Evolutionary conservation across 23 tunicate species (phyloP).

Genomic region (Ascidia mentula): DNA sequence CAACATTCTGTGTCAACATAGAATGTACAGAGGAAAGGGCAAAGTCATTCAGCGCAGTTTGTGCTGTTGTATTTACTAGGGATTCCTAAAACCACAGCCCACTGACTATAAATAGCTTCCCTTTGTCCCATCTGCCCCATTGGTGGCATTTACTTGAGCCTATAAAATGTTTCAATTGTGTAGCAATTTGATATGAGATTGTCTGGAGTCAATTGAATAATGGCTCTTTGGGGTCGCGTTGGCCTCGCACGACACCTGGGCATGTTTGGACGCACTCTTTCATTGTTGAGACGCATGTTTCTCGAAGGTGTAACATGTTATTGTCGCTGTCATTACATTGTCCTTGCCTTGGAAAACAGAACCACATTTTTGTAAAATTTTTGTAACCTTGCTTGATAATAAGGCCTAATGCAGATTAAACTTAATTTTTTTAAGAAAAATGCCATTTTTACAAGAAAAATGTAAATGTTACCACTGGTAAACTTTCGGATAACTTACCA

Average conservation of each 20-base stretch:
- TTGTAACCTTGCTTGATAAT: too few relatives aligned
- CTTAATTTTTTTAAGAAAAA: too few relatives aligned
- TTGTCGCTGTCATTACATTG: too few relatives aligned
- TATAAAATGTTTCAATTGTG: slow-evolving; percentile 7
- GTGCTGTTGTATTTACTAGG: neutral
- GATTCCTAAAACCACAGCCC: neutral
- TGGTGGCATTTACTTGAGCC: too few relatives aligned
- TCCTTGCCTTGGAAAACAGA: too few relatives aligned
- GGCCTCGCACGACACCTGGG: neutral
- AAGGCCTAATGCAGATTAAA: too few relatives aligned
- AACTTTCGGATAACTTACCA: too few relatives aligned
- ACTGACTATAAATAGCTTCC: neutral
- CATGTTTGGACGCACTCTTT: neutral
- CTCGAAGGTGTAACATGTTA: too few relatives aligned
- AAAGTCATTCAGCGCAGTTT: neutral
- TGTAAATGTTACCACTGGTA: too few relatives aligned
- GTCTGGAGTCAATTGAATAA: neutral
- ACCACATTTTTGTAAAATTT: too few relatives aligned
- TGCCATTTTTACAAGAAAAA: too few relatives aligned
- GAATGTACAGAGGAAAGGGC: neutral
- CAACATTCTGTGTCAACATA: neutral
- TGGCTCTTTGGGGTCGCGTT: slow-evolving; percentile 3
- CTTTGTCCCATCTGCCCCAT: neutral
- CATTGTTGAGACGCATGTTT: neutral
- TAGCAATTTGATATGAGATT: slow-evolving; percentile 5